phyloP scores from a whole-genome alignment of 1,140 invertebrate species.

The Aphaenogaster rudis region DNA sequence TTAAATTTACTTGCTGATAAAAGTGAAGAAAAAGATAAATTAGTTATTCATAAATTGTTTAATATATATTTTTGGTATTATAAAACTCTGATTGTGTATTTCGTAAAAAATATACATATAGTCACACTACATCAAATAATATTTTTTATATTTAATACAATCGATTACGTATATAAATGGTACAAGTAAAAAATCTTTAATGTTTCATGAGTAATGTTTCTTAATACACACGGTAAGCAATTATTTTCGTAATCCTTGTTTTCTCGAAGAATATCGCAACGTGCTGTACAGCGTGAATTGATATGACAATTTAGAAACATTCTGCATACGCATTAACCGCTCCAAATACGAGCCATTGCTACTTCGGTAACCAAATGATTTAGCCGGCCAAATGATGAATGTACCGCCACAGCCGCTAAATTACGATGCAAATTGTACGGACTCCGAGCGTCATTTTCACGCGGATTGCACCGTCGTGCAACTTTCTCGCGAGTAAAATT shows the following conservation, averaged over 20 bases:
- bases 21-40: background rate
- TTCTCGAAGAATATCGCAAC: background rate
- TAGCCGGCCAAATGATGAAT: slow-evolving; percentile 47
- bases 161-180: background rate
- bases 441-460: slow-evolving; percentile 34
- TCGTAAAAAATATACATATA: background rate
- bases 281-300: background rate
- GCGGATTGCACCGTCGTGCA: slow-evolving; percentile 3
- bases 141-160: background rate
- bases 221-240: background rate
- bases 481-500: slow-evolving; percentile 55
- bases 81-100: background rate
- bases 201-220: background rate
- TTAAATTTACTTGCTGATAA: background rate
- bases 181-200: slow-evolving; percentile 3
- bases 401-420: background rate
- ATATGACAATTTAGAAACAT: background rate
- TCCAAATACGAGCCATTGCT: background rate
- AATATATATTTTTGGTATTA: background rate
- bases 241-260: background rate
- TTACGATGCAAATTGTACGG: slow-evolving; percentile 57
- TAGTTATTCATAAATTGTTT: background rate
- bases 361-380: slow-evolving; percentile 36
- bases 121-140: background rate
- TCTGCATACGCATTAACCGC: background rate